Conservation (phyloP, 2,797 vertebrate genomes). For the Kryptolebias ocellatus region DNA sequence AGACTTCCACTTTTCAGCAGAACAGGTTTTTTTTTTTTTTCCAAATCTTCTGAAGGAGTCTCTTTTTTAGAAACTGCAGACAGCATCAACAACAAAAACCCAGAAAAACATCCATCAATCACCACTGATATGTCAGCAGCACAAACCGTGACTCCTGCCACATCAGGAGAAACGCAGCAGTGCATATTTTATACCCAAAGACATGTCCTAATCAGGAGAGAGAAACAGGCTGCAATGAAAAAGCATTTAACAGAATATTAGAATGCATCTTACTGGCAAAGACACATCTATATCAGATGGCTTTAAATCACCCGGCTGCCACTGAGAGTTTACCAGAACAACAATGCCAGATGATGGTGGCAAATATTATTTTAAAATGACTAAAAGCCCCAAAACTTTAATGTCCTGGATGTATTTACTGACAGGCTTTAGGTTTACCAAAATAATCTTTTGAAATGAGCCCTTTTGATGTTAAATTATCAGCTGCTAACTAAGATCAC, state of each 20-base stretch:
- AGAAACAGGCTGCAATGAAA: slow-evolving; percentile 9
- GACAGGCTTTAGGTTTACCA: too few species aligned
- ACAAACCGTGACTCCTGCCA: slow-evolving; percentile 31
- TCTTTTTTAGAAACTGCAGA: slow-evolving; percentile 3
- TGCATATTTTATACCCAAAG: slow-evolving; percentile 41
- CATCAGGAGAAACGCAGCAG: slow-evolving; percentile 38
- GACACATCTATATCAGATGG: too few species aligned
- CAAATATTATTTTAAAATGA: too few species aligned
- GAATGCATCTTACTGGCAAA: too few species aligned
- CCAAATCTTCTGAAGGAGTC: slow-evolving; percentile 4
- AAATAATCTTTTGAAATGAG: too few species aligned
- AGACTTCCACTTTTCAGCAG: neutral
- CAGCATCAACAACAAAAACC: neutral
- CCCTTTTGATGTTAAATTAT: too few species aligned
- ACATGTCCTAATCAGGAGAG: slow-evolving; percentile 7
- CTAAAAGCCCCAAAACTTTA: too few species aligned
- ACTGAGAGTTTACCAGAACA: too few species aligned
- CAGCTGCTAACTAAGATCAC: too few species aligned
- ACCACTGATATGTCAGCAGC: slow-evolving; percentile 25
- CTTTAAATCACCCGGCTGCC: too few species aligned
- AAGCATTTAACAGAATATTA: neutral
- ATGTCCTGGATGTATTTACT: too few species aligned
- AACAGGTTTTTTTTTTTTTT: neutral
- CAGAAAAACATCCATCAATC: slow-evolving; percentile 34
- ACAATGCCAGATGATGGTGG: too few species aligned